Evolutionary conservation across 2,888 invertebrate genomes (phyloP), one percentile per base, ranked within the genome.

Genomic region (Xanthorhoe spadicearia): DNA sequence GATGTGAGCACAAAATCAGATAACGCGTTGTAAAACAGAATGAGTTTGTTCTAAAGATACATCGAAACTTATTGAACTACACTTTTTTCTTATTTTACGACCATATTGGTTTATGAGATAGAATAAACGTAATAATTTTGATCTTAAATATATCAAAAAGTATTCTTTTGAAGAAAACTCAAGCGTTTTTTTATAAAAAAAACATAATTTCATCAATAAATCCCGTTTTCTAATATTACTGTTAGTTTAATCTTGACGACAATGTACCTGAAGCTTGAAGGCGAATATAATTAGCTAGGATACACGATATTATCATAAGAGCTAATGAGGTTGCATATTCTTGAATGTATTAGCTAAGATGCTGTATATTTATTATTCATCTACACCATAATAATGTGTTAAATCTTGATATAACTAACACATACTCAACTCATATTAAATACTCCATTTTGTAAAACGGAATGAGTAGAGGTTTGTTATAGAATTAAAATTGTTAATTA

Each of bases 261-360:
- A 50, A 18, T 49, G 49, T 18, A 49, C 18, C 55, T 10, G 51
- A 23, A 51, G 56, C 62, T 51, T 15, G 5, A 28, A 55, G 51
- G 51, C 15, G 48, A 38, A 46, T 55, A 51, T 57, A 51, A 62
- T 62, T 46, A 62, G 32, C 32, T 13, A 32, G 38, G 43, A 60
- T 54, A 49, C 46, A 59, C 23, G 38, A 60, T 56, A 32, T 23
- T 55, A 48, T 48, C 48, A 17, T 15, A 48, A 28, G 10, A 49
- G 49, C 50, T 60, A 60, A 60, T 60, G 54, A 48, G 48, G 50
- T 54, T 55, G 55, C 49, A 64, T 50, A 55, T 64, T 54, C 49
- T 38, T 50, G 55, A 23, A 38, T 54, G 38, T 48, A 60, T 52
- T 46, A 46, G 17, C 59, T 17, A 2, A 54, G 53, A 54, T 32